Evolutionary conservation across 2,113 vertebrate genomes (phyloP).

Genomic region (Xiphophorus maculatus): DNA sequence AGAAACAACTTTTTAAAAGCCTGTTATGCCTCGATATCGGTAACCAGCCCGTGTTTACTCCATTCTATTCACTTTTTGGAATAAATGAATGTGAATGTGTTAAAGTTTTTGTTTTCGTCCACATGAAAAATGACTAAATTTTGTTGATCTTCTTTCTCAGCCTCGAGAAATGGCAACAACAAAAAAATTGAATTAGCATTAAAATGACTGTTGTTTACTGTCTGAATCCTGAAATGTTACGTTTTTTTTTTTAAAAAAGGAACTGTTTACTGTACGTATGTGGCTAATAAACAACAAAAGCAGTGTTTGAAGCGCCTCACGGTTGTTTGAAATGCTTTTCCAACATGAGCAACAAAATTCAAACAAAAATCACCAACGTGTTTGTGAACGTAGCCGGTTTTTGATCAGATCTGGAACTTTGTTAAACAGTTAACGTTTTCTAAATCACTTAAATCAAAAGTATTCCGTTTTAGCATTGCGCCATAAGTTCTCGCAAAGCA

Average conservation of each 20-base stretch:
- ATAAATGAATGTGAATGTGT: too few species aligned
- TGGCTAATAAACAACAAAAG: neutral
- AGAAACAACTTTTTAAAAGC: neutral
- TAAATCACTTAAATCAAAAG: neutral
- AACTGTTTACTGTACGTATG: too few species aligned
- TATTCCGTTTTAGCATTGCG: neutral
- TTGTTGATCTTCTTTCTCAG: neutral
- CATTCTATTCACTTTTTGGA: too few species aligned
- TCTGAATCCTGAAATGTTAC: too few species aligned
- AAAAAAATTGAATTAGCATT: too few species aligned
- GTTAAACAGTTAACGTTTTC: too few species aligned
- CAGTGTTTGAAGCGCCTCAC: neutral
- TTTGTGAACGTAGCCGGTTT: neutral
- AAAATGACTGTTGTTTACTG: too few species aligned
- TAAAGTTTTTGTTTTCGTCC: too few species aligned
- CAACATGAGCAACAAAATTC: neutral
- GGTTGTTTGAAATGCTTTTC: neutral
- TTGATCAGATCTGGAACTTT: neutral
- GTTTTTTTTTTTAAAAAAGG: too few species aligned
- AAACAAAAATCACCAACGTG: neutral
- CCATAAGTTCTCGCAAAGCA: neutral
- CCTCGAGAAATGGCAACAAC: too few species aligned
- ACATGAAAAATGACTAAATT: neutral
- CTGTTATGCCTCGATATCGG: too few species aligned
- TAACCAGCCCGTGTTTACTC: too few species aligned